A percentile compares a stretch with the other conserved stretches of the same genome.
These are phyloP conservation scores for Coelinius sp. DNA, from an alignment of 2,888 invertebrate genomes.

Conservation along the genomic window DNA sequence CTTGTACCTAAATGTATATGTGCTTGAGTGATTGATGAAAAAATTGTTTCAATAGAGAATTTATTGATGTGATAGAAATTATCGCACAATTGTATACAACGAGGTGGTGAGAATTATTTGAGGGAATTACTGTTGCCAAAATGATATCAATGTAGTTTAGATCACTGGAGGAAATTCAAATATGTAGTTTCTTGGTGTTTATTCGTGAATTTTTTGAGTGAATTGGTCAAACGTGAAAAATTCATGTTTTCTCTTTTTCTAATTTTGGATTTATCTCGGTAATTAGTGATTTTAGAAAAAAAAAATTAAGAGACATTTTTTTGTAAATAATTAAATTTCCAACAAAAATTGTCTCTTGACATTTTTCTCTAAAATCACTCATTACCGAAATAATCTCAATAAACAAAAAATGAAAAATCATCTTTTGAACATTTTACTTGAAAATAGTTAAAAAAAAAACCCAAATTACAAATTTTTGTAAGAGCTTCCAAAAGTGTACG, in stretches of 20 bases:
- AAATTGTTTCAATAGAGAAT: not conserved
- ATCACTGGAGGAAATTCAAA: conserved; percentile 30
- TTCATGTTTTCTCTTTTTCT: too few species aligned
- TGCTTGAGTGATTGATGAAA: conserved; percentile 52
- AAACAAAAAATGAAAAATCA: too few species aligned
- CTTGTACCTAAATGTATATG: conserved; percentile 55
- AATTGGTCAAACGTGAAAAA: conserved; percentile 38
- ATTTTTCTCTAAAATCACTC: too few species aligned
- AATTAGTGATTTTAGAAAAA: too few species aligned
- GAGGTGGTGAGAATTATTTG: conserved; percentile 55
- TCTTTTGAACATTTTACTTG: too few species aligned
- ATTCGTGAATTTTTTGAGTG: conserved; percentile 45
- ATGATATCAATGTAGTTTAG: conserved; percentile 65
- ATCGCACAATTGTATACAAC: conserved; percentile 61
- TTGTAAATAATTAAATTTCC: too few species aligned
- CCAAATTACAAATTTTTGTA: conserved; percentile 54
- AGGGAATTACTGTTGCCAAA: conserved; percentile 55
- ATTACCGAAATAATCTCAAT: too few species aligned
- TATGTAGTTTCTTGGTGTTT: conserved; percentile 59
- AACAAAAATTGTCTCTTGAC: too few species aligned
- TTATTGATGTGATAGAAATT: conserved; percentile 40
- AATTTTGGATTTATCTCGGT: too few species aligned
- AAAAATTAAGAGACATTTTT: too few species aligned
- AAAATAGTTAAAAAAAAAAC: conserved; percentile 26
- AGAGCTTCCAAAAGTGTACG: conserved; percentile 61